Evolutionary conservation across 2,888 invertebrate genomes (phyloP), one percentile per base, ranked within the genome.

Genomic region (Eulithis prunata): DNA sequence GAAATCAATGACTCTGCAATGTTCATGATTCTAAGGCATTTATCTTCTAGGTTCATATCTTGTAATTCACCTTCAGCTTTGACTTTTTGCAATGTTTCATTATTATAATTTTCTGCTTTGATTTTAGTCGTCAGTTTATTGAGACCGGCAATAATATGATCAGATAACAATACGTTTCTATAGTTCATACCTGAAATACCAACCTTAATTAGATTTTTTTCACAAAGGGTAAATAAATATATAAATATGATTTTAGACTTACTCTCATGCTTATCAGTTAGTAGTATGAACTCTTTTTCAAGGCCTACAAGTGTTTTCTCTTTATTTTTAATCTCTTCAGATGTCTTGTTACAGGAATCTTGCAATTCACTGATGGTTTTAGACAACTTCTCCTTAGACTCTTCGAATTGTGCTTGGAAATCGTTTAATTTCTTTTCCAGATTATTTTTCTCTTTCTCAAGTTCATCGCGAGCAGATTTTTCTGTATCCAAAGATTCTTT

Each of bases 241-340:
- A 49, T 32, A 13, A 14, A 32, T 46, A 28, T 47, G 4, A 5
- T 4, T 41, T 53, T 0, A 4, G 12, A 73, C 81, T 76, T 78
- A 85, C 86, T 76, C 71, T 81, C 73, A 58, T 71, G 75, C 51
- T 80, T 74, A 10, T 70, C 70, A 72, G 79, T 75, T 55, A 86
- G 64, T 56, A 62, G 68, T 51, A 75, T 74, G 10, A 79, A 71
- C 59, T 77, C 73, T 10, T 71, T 67, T 32, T 64, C 62, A 32
- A 77, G 54, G 38, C 71, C 74, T n/a, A 69, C 68, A 36, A 83
- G 62, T n/a, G 80, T 75, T 21, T 70, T 59, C 54, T 77, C 71
- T 60, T 76, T 77, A 58, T 63, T 64, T 4, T 63, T 72, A 1
- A 78, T 59, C 13, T 63, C 41, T 55, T 57, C 51, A 14, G 49